Base-by-base conservation (phyloP, 2,797 vertebrate species). In the Spinibarbus caldwelli region DNA sequence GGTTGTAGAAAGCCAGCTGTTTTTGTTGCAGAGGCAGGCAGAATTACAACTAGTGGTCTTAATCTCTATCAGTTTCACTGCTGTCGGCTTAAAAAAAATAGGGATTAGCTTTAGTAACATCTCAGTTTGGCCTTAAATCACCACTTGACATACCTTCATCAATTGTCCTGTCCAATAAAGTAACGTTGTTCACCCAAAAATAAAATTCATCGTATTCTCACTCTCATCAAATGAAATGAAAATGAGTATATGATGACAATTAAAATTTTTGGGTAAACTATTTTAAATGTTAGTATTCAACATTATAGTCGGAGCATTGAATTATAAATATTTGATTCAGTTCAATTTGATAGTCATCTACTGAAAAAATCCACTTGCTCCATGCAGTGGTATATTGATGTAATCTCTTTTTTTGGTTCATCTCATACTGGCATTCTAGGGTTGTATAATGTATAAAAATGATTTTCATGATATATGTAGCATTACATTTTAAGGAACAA, bases 371-470 rank as follows among this genome's bases (percentile, higher is more conserved):
- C 19, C 17, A 31, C 17, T 79, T 36, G 11, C 23, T 81, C 15
- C 8, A 2, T 83, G 70, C 11, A 47, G 23, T 2, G 5, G 8
- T 57, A 19, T 76, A 34, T 36, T 75, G 76, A 80, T 83, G 15
- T 95, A 93, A 93, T 93, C 92, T 90, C 89, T 70, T 70, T 71
- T 71, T 70, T 34, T 64, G 62, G 47, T 81, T 94, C 91, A 93
- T 93, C 93, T 91, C 83, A 36, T 70, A 84, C 83, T 86, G 78
- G 70, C 62, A 75, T 57, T 57, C 2, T 7, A 2, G 15, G 43
- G 90, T 94, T 90, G 79, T n/a, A n/a, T n/a, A n/a, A n/a, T 81
- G 89, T 93, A 94, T 94, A 93, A 90, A 89, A 49, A 91, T 89
- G 90, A 90, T 36, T 72, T 78, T 86, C 26, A 2, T 15, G 14